phyloP scores from a whole-genome alignment of 2,888 invertebrate genomes.

The Troides oblongomaculatus region DNA sequence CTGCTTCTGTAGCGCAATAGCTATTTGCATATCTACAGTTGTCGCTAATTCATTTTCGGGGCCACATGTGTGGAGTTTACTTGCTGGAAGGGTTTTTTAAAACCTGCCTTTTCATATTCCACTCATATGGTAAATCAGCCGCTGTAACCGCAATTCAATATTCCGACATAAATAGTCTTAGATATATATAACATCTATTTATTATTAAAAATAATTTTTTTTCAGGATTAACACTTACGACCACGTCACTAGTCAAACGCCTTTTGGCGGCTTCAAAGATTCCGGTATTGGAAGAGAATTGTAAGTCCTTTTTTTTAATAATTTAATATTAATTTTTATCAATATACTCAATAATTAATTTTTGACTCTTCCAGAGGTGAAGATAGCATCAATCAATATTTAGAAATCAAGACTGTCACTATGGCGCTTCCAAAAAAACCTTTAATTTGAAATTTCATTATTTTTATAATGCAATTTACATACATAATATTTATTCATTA shows the following conservation, averaged over 20 bases:
- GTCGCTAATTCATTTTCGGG: too few relatives aligned
- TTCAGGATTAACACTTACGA: constrained; percentile 88
- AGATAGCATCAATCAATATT: constrained; percentile 87
- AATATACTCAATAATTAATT: background rate
- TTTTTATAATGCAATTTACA: too few relatives aligned
- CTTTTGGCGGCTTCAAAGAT: constrained; percentile 93
- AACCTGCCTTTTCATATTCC: too few relatives aligned
- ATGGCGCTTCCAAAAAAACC: constrained; percentile 80
- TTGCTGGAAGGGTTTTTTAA: too few relatives aligned
- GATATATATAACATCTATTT: background rate
- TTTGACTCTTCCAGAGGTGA: constrained; percentile 81
- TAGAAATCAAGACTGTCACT: constrained; percentile 89
- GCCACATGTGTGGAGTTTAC: too few relatives aligned
- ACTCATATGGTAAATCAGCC: too few relatives aligned
- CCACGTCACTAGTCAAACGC: constrained; percentile 85
- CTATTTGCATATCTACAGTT: too few relatives aligned
- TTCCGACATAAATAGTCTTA: too few relatives aligned
- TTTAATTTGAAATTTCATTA: constrained; percentile 42
- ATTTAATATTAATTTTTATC: background rate
- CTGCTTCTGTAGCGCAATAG: too few relatives aligned
- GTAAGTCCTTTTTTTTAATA: constrained; percentile 52
- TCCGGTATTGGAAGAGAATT: constrained; percentile 92
- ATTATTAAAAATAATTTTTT: constrained; percentile 20
- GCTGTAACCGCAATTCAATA: too few relatives aligned
- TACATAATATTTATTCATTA: too few relatives aligned